Base-by-base conservation (phyloP, 2,797 vertebrate genomes). In the Gallirallus australis region DNA sequence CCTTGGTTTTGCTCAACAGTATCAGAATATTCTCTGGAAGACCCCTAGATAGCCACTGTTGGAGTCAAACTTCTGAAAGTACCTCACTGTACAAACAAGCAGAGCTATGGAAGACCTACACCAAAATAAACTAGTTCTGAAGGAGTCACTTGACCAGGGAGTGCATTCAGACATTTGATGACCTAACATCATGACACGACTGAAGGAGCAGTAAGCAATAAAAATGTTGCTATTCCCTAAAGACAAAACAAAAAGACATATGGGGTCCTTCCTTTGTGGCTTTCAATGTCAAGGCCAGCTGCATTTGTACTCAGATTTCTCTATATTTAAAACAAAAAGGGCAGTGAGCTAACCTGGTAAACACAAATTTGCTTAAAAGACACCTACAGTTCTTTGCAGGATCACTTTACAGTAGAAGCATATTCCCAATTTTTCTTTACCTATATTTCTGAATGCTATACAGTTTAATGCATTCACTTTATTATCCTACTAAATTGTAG, bases 401-500 rank as follows among this genome's bases (percentile, higher is more conserved):
- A 91, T 86, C 90, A 52, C 12, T 80, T 92, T 95, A 83, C 28
- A 87, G 50, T 48, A 57, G 47, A 86, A 77, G 59, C 69, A 82
- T 84, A 88, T 8, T 79, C 28, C 50, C 31, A 92, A 3, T 83
- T 96, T 82, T 19, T 19, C 65, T 96, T 95, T 81, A 87, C 31
- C 35, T 45, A 37, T 91, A 93, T 91, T 97, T 97, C 95, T 97
- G 91, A 97, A 94, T 96, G 85, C 76, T 94, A 64, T 92, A 82
- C n/a, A 91, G 63, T 87, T 93, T 90, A 97, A 89, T 71, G 53
- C 45, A 54, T 90, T 90, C 72, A 71, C 91, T 91, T 95, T 96
- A 96, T 97, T 97, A 95, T 72, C 82, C 48, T 81, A 85, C 82
- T 95, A 96, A 96, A 95, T 93, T 96, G 56, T 93, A 80, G 86